Conservation (phyloP, 2,113 vertebrate species). For the Lipotes vexillifer region DNA sequence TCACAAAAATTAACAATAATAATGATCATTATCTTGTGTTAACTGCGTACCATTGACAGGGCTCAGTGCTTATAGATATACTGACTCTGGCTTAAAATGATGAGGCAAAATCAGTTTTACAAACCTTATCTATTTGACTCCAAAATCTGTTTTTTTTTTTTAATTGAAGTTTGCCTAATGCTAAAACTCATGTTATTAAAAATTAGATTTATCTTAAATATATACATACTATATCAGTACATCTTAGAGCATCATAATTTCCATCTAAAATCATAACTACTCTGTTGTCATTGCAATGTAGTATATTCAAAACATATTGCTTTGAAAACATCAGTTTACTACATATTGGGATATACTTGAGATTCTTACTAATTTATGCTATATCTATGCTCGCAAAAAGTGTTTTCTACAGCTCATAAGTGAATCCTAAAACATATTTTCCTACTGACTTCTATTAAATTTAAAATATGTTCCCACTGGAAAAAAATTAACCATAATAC, state of each 20-base stretch:
- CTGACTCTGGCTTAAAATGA: neutral
- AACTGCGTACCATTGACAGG: neutral
- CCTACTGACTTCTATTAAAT: neutral
- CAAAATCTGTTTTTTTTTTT: neutral
- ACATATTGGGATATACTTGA: neutral
- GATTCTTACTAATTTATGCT: neutral
- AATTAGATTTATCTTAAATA: neutral
- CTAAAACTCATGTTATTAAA: neutral
- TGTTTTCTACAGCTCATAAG: neutral
- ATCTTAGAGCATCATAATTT: neutral
- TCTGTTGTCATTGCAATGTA: neutral
- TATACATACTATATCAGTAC: neutral
- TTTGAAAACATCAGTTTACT: neutral
- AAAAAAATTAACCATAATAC: neutral
- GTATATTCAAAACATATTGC: neutral
- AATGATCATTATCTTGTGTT: neutral
- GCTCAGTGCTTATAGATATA: neutral
- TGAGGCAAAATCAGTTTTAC: neutral
- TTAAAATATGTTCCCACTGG: neutral
- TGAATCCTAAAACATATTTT: neutral
- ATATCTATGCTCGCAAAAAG: neutral
- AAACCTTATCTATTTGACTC: neutral
- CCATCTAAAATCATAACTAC: neutral
- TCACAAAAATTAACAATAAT: neutral
- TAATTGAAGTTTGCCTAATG: neutral